Base-by-base conservation (phyloP, 2,888 invertebrate species). In the Stegophylla sp. region DNA sequence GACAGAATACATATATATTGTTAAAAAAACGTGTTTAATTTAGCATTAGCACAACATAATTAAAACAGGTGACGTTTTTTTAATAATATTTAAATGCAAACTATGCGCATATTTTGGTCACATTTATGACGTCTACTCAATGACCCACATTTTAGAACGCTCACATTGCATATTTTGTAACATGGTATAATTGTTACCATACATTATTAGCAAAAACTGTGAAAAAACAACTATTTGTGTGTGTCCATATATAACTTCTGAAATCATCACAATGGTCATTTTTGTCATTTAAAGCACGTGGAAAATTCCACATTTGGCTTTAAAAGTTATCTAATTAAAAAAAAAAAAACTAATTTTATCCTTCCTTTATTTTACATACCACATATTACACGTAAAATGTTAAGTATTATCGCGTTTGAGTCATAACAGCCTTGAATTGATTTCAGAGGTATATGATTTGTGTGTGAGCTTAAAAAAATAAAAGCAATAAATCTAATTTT, bases 71-170 rank as follows among this genome's bases (percentile, higher is more conserved):
- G 13, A 71, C 41, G 41, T 10, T 20, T 71, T 53, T 71, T 71
- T 53, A 53, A 71, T 41, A 34, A 71, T 71, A 53, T 53, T 73
- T 59, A 59, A 73, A 59, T 59, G 59, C 43, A 45, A 45, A 43
- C 73, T 53, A 53, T 1, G 26, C 43, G 26, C 59, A 73, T 73
- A 43, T 73, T 73, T 73, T 20, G 61, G 45, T 73, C 45, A 56
- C 61, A 59, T 73, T 59, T 61, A 28, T 48, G 63, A 63, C 34
- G 48, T 63, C 63, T 63, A 28, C 1, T 20, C 48, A 61, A 63
- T 74, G 74, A 63, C 74, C 63, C 28, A 74, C 48, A 74, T 74
- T 34, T n/a, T 34, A 34, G 34, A 34, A 41, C 26, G 43, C 3
- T 41, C 3, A 53, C 43, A 59, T 41, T 56, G 43, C 43, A 34